Evolutionary conservation across 2,113 vertebrate genomes (phyloP).

Genomic region (Pachyramphus minor): DNA sequence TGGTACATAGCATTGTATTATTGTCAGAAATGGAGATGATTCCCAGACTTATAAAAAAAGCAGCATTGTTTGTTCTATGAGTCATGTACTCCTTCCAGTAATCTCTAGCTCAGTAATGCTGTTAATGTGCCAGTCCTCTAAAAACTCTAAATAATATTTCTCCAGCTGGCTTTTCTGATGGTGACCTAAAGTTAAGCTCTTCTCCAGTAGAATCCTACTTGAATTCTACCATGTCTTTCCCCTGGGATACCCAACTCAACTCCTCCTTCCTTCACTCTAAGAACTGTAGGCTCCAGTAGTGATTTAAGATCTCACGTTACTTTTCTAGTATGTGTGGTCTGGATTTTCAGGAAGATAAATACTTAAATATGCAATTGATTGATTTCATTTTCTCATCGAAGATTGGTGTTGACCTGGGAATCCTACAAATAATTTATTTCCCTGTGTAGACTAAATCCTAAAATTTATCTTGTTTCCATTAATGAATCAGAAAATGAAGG

Average conservation of each 20-base stretch:
- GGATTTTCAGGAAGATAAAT: neutral
- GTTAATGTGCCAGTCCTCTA: neutral
- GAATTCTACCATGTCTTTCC: neutral
- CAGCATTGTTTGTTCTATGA: neutral
- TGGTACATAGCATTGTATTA: neutral
- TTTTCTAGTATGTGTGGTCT: neutral
- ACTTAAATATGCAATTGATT: neutral
- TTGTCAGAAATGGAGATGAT: neutral
- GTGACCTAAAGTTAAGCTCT: neutral
- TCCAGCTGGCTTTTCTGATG: neutral
- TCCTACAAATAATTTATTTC: neutral
- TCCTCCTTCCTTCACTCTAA: neutral
- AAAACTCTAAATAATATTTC: neutral
- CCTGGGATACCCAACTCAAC: neutral
- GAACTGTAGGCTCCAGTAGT: neutral
- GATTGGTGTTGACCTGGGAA: neutral
- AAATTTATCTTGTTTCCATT: neutral
- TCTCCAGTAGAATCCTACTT: neutral
- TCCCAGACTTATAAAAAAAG: neutral
- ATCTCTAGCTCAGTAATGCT: neutral
- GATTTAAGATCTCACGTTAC: neutral
- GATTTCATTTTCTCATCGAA: neutral
- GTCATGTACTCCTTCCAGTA: neutral
- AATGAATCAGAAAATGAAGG: neutral
- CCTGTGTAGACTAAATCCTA: neutral